Evolutionary conservation across 2,888 invertebrate species (phyloP).

Genomic region (Cyrtodaria siliqua): DNA sequence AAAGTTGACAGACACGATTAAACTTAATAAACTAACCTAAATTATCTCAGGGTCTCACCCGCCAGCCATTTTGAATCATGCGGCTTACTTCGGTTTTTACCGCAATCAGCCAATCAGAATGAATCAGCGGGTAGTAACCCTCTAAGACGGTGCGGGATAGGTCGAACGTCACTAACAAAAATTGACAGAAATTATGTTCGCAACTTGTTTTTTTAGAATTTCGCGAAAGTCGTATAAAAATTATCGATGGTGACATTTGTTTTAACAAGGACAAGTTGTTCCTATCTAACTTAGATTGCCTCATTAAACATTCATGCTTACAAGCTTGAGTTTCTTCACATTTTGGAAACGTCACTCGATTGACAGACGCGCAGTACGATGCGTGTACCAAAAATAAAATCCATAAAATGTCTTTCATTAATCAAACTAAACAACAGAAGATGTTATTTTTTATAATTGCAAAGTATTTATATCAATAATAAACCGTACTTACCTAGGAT

Average conservation of each 20-base stretch:
- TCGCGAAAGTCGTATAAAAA: conserved; percentile 28
- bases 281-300: conserved; percentile 16
- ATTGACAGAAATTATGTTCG: conserved; percentile 24
- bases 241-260: conserved; percentile 24
- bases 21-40: conserved; percentile 14
- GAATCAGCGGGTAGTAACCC: no score
- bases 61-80: conserved; percentile 1
- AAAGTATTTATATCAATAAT: conserved; percentile 24
- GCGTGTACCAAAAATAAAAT: conserved; percentile 26
- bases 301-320: conserved; percentile 17
- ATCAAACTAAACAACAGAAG: conserved; percentile 25
- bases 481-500: conserved; percentile 23
- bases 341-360: conserved; percentile 29
- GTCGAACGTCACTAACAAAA: conserved; percentile 25
- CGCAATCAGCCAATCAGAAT: no score
- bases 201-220: conserved; percentile 24
- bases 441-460: conserved; percentile 18
- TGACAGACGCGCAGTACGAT: conserved; percentile 38
- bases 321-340: conserved; percentile 23
- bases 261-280: conserved; percentile 19
- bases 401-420: conserved; percentile 15
- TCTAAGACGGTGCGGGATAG: conserved; percentile 12
- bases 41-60: not conserved
- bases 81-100: conserved; percentile 22
- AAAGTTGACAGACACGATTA: conserved; percentile 33